Conservation (phyloP, 2,888 invertebrate genomes). For the Kryphioiulus occultus region DNA sequence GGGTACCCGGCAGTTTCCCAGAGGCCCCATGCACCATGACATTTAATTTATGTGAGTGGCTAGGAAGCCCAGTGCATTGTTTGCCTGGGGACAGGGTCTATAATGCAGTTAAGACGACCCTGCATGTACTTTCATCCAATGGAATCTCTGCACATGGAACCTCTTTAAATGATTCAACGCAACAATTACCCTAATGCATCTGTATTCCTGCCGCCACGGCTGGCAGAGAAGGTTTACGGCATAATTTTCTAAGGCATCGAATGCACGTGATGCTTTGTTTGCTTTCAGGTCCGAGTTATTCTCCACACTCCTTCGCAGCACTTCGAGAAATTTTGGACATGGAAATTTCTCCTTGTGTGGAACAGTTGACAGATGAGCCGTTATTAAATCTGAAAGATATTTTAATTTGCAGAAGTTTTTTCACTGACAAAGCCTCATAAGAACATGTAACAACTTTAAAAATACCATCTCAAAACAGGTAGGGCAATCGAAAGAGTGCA, state of each 20-base stretch:
- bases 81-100: too few species aligned
- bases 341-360: slow-evolving; percentile 53
- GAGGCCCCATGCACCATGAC: too few species aligned
- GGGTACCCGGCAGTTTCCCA: too few species aligned
- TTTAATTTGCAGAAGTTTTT: too few species aligned
- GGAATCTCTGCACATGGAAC: too few species aligned
- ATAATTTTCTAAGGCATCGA: slow-evolving; percentile 84
- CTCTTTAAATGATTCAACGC: too few species aligned
- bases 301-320: slow-evolving; percentile 53
- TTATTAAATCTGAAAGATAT: slow-evolving; percentile 30
- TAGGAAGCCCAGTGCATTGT: too few species aligned
- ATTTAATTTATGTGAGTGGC: too few species aligned
- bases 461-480: background rate
- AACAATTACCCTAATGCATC: slow-evolving; percentile 74
- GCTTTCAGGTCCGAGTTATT: slow-evolving; percentile 73
- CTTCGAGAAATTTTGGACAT: slow-evolving; percentile 49
- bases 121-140: too few species aligned
- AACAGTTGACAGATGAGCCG: slow-evolving; percentile 47
- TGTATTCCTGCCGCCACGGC: slow-evolving; percentile 89
- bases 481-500: background rate
- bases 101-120: too few species aligned
- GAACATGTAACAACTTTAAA: background rate
- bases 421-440: too few species aligned
- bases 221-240: slow-evolving; percentile 84
- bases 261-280: slow-evolving; percentile 80